Evolutionary conservation across 2,888 invertebrate genomes (phyloP).

Genomic region (Sussaba pulchella): DNA sequence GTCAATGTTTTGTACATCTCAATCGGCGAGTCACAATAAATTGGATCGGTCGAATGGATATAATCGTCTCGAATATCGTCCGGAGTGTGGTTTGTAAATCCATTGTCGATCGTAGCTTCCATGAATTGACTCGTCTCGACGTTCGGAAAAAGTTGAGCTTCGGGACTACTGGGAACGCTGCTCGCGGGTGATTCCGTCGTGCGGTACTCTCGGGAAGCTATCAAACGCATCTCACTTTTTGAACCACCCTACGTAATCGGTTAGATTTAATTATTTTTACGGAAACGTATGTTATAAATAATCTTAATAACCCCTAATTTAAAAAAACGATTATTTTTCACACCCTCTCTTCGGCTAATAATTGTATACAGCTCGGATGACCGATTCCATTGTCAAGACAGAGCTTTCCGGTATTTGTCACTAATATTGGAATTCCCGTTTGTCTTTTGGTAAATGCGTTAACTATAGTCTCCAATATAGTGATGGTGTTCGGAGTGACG

Average conservation of each 20-base stretch:
- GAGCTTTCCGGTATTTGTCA: constrained; percentile 76
- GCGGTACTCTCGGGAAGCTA: constrained; percentile 72
- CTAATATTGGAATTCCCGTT: constrained; percentile 78
- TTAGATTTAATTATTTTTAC: too few relatives aligned
- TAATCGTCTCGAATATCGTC: constrained; percentile 61
- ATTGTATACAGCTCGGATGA: constrained; percentile 80
- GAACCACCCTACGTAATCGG: constrained; percentile 72
- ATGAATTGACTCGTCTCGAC: constrained; percentile 84
- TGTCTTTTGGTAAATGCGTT: constrained; percentile 83
- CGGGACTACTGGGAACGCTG: constrained; percentile 77
- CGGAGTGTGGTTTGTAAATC: constrained; percentile 86
- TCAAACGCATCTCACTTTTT: constrained; percentile 66
- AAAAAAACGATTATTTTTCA: constrained; percentile 8
- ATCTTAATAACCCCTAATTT: neutral
- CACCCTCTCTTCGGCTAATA: constrained; percentile 79
- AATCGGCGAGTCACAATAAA: constrained; percentile 85
- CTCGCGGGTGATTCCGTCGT: constrained; percentile 72
- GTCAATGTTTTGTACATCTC: constrained; percentile 88
- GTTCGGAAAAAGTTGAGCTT: constrained; percentile 69
- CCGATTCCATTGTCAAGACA: constrained; percentile 88
- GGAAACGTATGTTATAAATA: neutral
- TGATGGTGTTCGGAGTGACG: constrained; percentile 88
- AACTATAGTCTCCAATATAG: constrained; percentile 85
- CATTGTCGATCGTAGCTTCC: constrained; percentile 84
- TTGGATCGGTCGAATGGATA: constrained; percentile 82